Base-by-base conservation (phyloP, 2,113 vertebrate genomes). In the Anguilla japonica region DNA sequence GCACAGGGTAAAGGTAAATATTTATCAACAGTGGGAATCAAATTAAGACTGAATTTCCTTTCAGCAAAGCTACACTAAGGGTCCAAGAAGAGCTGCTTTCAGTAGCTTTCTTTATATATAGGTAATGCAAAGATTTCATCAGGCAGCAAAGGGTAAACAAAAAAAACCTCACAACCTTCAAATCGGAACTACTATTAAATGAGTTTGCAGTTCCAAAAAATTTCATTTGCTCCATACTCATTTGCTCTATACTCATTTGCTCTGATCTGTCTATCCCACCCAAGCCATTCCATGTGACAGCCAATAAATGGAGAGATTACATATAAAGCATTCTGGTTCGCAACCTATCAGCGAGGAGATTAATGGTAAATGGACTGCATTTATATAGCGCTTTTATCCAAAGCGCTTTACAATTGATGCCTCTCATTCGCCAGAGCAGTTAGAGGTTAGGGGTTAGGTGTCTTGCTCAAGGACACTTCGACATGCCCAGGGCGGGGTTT, bases 1-100 rank as follows among this genome's bases (percentile, higher is more conserved):
- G 88, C 26, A 86, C 7, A 8, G 84, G 26, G 67, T 79, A 80
- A 89, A 90, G 60, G 83, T 60, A 87, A 89, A 89, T 87, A 88
- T 87, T 87, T 89, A 46, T 89, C 85, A 81, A 81, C 82, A 84
- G 63, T 83, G 79, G 87, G 84, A 79, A 82, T 71, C 60, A 63
- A 6, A 85, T 83, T 89, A 82, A 80, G 87, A 57, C n/a, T 75
- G 71, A 75, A 75, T 34, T 34, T 75, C 26, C 8, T 85, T 79
- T 79, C 60, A 81, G 79, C 53, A 79, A 75, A 75, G 71, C n/a
- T 29, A 75, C n/a, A 34, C 34, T 11, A 75, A 29, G 2, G 26
- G 71, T 34, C 71, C 26, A 34, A 34, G 11, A n/a, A 75, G 71
- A 75, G 26, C n/a, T 75, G n/a, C n/a, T 34, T 75, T 75, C 71